Evolutionary conservation across 2,113 vertebrate genomes (phyloP), one percentile per base, ranked within the genome.

Genomic region (Centropus bengalensis): DNA sequence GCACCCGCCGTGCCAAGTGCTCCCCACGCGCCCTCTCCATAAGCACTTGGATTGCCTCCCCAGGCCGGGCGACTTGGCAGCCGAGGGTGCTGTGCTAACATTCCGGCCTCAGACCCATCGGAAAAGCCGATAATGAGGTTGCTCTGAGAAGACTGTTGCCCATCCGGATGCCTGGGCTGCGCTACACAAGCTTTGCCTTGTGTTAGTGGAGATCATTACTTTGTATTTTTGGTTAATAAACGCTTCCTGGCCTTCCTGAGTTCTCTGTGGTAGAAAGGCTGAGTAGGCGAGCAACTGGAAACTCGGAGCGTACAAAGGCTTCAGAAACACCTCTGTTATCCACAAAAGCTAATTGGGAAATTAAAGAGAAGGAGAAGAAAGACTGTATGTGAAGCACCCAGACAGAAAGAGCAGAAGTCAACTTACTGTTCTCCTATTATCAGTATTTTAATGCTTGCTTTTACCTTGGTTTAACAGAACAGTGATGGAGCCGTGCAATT

Each of bases 291-390:
- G 47, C 2, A 24, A 66, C 49, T 23, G 80, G 85, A 85, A 73
- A 79, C 40, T 28, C 49, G 59, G 81, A 92, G 58, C 60, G 54
- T 13, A 73, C 26, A 84, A 64, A 96, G 49, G 68, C 79, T 80
- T 85, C 85, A 71, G 75, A 95, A 95, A 86, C 77, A 95, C 45
- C 82, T 91, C 95, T 89, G 83, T 82, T 91, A 95, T 80, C 85
- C 86, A 95, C 87, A 96, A 84, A 95, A 92, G 81, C 89, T 92
- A 93, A 92, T 82, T 71, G 69, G 55, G 88, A 92, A 97, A 97
- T 67, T 79, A 88, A 74, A 94, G 62, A 52, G 94, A 88, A 91
- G 52, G 27, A 80, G 56, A 94, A 94, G 93, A 97, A 89, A 96
- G 95, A 89, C 90, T 88, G 93, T 82, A 62, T 42, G 51, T 73